A percentile compares a stretch with the other conserved stretches of the same genome.
phyloP scores from a whole-genome alignment of 2,888 invertebrate genomes.

The Mimumesa dahlbomi region DNA sequence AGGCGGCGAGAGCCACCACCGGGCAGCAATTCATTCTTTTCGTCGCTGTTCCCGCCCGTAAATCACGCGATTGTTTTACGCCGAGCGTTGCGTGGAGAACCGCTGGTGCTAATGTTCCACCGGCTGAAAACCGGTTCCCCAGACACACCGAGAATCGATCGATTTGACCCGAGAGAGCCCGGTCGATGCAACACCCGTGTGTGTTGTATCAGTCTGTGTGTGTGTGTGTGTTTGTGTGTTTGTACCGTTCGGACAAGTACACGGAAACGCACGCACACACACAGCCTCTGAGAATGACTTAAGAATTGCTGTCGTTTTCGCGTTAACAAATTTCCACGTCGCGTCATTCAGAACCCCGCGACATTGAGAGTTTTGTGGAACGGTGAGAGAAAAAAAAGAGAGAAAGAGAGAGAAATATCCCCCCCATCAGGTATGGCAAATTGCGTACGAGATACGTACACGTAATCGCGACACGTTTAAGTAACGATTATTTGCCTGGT shows the following conservation, averaged over 20 bases:
- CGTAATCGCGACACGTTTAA: too few relatives aligned
- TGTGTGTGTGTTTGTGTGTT: too few relatives aligned
- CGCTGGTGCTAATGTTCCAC: slow-evolving; percentile 56
- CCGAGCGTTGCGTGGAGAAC: slow-evolving; percentile 47
- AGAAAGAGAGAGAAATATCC: too few relatives aligned
- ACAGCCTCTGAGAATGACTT: slow-evolving; percentile 21
- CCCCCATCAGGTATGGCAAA: too few relatives aligned
- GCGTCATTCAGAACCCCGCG: too few relatives aligned
- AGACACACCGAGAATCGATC: slow-evolving; percentile 55
- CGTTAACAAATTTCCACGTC: neutral
- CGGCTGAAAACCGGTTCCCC: slow-evolving; percentile 54
- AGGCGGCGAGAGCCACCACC: neutral
- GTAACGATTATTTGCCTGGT: too few relatives aligned
- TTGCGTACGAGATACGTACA: too few relatives aligned
- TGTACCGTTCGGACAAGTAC: slow-evolving; percentile 61
- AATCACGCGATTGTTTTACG: slow-evolving; percentile 43
- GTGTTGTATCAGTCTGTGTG: too few relatives aligned
- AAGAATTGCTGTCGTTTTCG: slow-evolving; percentile 11
- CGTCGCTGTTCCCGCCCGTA: slow-evolving; percentile 26
- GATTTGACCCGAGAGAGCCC: slow-evolving; percentile 58
- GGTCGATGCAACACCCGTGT: slow-evolving; percentile 42
- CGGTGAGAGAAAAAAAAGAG: too few relatives aligned
- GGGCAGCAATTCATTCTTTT: slow-evolving; percentile 37
- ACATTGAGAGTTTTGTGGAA: too few relatives aligned
- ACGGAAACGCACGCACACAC: too few relatives aligned